These are phyloP conservation scores for Philopotamus ludificatus DNA, from an alignment of 1,140 invertebrate genomes.

Conservation along the genomic window DNA sequence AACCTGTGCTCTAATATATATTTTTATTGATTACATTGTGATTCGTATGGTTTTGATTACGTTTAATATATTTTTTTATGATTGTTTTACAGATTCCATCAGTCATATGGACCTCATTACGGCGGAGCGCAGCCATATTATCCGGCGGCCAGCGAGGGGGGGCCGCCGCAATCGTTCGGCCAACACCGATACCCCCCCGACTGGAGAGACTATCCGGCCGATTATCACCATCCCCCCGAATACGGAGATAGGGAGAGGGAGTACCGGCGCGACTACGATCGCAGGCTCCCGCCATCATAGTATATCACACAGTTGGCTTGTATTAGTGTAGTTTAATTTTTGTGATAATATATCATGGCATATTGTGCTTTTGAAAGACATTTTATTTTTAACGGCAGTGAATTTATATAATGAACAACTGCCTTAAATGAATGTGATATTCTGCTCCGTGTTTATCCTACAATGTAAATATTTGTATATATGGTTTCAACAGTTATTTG, in stretches of 20 bases:
- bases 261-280: slow-evolving; percentile 34
- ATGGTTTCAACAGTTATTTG: not conserved
- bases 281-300: slow-evolving; percentile 35
- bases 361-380: not conserved
- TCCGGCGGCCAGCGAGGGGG: not conserved
- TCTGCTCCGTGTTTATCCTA: not conserved
- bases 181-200: slow-evolving; percentile 34
- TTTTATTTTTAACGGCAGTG: not conserved
- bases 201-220: slow-evolving; percentile 38
- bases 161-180: not conserved
- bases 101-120: not conserved
- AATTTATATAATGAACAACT: not conserved
- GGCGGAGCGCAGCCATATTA: slow-evolving; percentile 10
- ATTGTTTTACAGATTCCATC: slow-evolving; percentile 13
- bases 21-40: no score
- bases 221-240: slow-evolving; percentile 29
- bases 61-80: not conserved
- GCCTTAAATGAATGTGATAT: slow-evolving; percentile 7
- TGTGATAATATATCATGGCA: not conserved
- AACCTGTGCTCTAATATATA: no score
- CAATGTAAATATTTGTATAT: slow-evolving; percentile 10
- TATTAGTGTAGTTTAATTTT: not conserved
- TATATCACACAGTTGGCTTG: not conserved
- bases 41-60: no score
- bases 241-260: slow-evolving; percentile 32